phyloP scores from a whole-genome alignment of 2,797 vertebrate species.

The Chromis chromis region DNA sequence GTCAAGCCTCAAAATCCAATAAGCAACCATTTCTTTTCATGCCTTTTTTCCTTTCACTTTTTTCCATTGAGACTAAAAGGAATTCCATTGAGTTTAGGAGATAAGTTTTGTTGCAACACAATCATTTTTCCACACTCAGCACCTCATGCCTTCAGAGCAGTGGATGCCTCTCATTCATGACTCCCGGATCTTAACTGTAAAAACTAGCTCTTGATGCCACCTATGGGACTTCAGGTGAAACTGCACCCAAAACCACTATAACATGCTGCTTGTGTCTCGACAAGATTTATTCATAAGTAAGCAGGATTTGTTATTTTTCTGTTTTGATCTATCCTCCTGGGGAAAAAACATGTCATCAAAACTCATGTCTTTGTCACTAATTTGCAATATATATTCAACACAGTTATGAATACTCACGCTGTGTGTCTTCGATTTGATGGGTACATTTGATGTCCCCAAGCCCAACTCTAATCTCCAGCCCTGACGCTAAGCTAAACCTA shows the following conservation, averaged over 20 bases:
- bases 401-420: background rate
- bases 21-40: constrained; percentile 24
- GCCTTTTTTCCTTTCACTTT: background rate
- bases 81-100: constrained; percentile 37
- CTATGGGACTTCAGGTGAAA: constrained; percentile 56
- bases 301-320: background rate
- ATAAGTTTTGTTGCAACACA: constrained; percentile 27
- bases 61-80: constrained; percentile 16
- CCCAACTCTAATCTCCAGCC: background rate
- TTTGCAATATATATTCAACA: background rate
- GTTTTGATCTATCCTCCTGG: background rate
- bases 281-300: background rate
- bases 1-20: constrained; percentile 28
- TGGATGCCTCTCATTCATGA: constrained; percentile 34
- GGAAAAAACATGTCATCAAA: background rate
- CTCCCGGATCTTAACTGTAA: background rate
- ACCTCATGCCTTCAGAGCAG: constrained; percentile 1
- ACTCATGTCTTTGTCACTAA: too few species aligned
- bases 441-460: background rate
- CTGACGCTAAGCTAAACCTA: background rate
- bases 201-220: constrained; percentile 62
- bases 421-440: background rate
- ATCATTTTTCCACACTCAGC: constrained; percentile 43
- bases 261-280: background rate
- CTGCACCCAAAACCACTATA: constrained; percentile 27